A percentile compares a stretch with the other conserved stretches of the same genome.
These are phyloP conservation scores for Acleris laterana DNA, from an alignment of 2,888 invertebrate species.

Conservation along the genomic window DNA sequence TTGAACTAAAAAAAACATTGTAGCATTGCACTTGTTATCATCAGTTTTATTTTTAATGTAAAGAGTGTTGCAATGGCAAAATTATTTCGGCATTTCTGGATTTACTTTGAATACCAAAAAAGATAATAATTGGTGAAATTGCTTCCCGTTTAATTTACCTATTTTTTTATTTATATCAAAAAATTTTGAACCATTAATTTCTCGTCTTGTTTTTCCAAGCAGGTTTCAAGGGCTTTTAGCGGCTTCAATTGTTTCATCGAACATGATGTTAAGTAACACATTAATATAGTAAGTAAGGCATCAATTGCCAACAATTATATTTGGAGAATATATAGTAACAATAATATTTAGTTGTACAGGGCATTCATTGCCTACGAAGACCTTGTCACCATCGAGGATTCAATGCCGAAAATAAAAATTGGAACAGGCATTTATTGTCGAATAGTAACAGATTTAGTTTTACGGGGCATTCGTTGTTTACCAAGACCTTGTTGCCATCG, in stretches of 20 bases:
- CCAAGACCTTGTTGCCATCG: too few relatives aligned
- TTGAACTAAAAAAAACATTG: not conserved
- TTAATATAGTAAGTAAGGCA: too few relatives aligned
- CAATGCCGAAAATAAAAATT: not conserved
- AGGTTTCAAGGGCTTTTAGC: not conserved
- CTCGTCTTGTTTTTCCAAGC: too few relatives aligned
- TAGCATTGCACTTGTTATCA: not conserved
- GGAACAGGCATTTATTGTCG: not conserved
- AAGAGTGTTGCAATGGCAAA: not conserved
- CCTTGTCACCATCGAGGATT: not conserved
- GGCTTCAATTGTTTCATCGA: not conserved
- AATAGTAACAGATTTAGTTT: not conserved
- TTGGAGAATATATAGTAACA: not conserved
- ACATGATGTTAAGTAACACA: not conserved
- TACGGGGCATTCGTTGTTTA: too few relatives aligned
- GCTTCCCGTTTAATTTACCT: not conserved
- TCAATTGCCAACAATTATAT: too few relatives aligned
- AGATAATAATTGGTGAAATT: conserved; percentile 1
- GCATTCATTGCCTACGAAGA: too few relatives aligned
- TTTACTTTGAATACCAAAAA: not conserved
- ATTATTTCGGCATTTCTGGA: too few relatives aligned
- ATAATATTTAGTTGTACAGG: not conserved
- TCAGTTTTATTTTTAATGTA: not conserved
- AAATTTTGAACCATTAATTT: too few relatives aligned
- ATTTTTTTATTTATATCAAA: too few relatives aligned